These are phyloP conservation scores for Isichthys henryi DNA, from an alignment of 2,113 vertebrate species.

Conservation along the genomic window DNA sequence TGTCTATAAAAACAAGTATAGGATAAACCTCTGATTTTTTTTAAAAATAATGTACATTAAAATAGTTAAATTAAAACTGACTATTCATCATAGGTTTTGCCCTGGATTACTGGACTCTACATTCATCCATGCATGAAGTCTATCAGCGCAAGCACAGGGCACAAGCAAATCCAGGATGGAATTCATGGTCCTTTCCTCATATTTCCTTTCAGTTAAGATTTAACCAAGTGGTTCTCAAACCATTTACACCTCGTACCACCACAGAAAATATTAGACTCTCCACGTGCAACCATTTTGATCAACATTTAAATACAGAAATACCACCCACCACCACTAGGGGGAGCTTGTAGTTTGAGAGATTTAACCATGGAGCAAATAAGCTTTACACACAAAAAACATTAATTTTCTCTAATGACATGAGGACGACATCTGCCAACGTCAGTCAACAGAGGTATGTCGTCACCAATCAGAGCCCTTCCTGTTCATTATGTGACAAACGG, in stretches of 20 bases:
- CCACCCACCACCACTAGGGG: neutral
- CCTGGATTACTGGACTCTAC: neutral
- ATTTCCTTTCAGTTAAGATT: neutral
- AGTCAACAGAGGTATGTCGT: neutral
- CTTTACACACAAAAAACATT: neutral
- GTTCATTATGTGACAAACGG: neutral
- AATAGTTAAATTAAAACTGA: neutral
- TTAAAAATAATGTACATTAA: neutral
- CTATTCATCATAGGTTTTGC: neutral
- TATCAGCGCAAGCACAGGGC: neutral
- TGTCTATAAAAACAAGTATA: neutral
- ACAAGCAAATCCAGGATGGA: neutral
- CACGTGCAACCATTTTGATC: neutral
- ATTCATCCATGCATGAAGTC: neutral
- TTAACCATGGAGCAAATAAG: neutral
- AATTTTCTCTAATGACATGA: neutral
- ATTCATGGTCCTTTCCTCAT: neutral
- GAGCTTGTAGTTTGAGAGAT: neutral
- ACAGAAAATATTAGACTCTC: neutral
- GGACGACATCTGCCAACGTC: neutral
- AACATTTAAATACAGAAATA: neutral
- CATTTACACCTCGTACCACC: too few species aligned
- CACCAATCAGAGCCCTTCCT: neutral
- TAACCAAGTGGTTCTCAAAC: neutral
- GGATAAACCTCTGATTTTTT: neutral